Percentiles rank a stretch among this genome's conserved stretches.
Evolutionary conservation across 2,113 vertebrate genomes (phyloP).

Genomic region (Puma concolor): DNA sequence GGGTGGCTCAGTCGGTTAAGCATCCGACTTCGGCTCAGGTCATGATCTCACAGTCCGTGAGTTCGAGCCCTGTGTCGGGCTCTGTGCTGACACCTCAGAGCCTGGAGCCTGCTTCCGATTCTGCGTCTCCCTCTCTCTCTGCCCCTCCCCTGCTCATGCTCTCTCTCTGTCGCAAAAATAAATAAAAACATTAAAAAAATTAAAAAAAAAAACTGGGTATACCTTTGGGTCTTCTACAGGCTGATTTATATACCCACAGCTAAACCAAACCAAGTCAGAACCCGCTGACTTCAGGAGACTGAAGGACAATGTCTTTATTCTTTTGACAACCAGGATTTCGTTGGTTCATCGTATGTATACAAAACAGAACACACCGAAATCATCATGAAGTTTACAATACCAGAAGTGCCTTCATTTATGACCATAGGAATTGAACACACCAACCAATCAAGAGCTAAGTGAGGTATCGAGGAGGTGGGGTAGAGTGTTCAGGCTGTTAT

Average conservation of each 20-base stretch:
- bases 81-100: no score
- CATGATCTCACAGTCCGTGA: no score
- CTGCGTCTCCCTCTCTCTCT: no score
- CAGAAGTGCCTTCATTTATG: slow-evolving; percentile 28
- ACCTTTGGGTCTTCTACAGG: not conserved
- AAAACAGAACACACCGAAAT: slow-evolving; percentile 37
- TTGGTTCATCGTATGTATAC: not conserved
- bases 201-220: not conserved
- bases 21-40: no score
- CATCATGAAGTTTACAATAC: not conserved
- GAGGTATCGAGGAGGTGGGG: not conserved
- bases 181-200: no score
- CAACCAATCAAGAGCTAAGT: slow-evolving; percentile 22
- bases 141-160: no score
- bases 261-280: not conserved
- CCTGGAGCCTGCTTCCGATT: no score
- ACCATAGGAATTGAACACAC: not conserved
- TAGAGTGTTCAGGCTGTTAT: not conserved
- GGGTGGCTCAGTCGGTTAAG: no score
- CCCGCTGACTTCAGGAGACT: not conserved
- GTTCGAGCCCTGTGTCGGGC: no score
- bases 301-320: not conserved
- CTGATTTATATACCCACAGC: not conserved
- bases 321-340: not conserved
- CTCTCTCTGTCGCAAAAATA: no score